Base-by-base conservation (phyloP, 92 coral and sea anemone species). In the Paramuricea clavata region DNA sequence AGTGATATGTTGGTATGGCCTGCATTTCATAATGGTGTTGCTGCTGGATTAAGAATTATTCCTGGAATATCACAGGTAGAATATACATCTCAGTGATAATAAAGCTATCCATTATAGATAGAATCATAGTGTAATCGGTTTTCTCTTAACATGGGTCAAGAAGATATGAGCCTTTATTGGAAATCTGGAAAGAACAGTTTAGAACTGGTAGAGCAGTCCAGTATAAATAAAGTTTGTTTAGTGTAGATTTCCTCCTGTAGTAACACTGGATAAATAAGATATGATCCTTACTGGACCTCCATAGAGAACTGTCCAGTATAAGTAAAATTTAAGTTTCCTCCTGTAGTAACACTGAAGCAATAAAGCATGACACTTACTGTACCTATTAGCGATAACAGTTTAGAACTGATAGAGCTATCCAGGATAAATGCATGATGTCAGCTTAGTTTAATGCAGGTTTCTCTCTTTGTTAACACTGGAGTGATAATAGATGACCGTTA, bases 1-100 rank as follows among this genome's bases (percentile, higher is more conserved):
- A 85, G 77, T 12, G 99, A 96, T 75, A 96, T 96, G 99, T 90
- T 88, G 73, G 91, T 88, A 54, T 96, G 99, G 99, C 99, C 99
- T 1, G 91, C 81, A 23, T 96, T 96, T 81, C 99, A 96, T 78
- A 96, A 96, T 71, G 99, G 99, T 15, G 99, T 94, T 25, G 99
- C 99, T 23, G 94, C 99, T 12, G 99, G 98, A 11, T 93, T 96
- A 41, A 91, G 94, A 88, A 94, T 96, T 60, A 93, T 94, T 5
- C 98, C 97, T 28, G 98, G 93, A 69, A 96, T 95, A 76, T 93
- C 99, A 30, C 94, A 96, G 98, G 99, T 96, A 72, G 11, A 21
- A 43, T 28, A 74, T 26, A 41, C 78, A 34, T 13, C 9, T 32
- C 17, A 0, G 35, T 6, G 0, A 19, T 72, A 0, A 6, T 32